phyloP scores from a whole-genome alignment of 2,888 invertebrate genomes.

The Uloborus plumipes region DNA sequence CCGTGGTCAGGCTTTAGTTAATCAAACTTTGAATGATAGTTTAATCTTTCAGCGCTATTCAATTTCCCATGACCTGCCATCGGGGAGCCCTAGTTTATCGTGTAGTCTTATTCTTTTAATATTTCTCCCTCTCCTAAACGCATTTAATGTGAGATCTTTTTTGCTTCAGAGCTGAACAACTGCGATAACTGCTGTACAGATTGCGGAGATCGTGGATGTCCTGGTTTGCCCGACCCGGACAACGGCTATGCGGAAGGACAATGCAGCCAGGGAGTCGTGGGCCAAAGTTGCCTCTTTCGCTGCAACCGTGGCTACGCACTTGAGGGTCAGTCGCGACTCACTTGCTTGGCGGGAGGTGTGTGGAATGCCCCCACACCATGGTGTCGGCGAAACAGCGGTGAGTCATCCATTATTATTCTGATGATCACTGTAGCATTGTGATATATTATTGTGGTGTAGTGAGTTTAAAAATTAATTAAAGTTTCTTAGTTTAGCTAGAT shows the following conservation, averaged over 20 bases:
- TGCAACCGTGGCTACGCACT: conserved; percentile 26
- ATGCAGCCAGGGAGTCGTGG: conserved; percentile 29
- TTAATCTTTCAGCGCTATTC: too few relatives aligned
- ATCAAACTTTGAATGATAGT: too few relatives aligned
- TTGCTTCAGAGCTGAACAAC: conserved; percentile 9
- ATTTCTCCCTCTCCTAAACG: too few relatives aligned
- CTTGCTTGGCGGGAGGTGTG: conserved; percentile 22
- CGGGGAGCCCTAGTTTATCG: too few relatives aligned
- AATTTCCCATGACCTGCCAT: too few relatives aligned
- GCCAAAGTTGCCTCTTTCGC: conserved; percentile 14
- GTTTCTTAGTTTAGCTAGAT: too few relatives aligned
- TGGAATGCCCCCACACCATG: conserved; percentile 28
- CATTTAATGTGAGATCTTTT: background rate
- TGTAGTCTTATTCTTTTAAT: too few relatives aligned
- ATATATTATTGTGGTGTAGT: too few relatives aligned
- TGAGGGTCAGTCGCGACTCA: conserved; percentile 21
- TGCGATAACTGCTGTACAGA: conserved; percentile 10
- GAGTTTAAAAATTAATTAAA: too few relatives aligned
- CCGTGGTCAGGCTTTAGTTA: too few relatives aligned
- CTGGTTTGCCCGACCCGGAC: conserved; percentile 16
- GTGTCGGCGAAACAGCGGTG: conserved; percentile 42
- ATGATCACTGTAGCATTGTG: background rate
- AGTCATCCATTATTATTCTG: background rate
- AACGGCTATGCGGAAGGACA: conserved; percentile 41
- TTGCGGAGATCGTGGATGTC: conserved; percentile 18